phyloP scores from a whole-genome alignment of 2,888 invertebrate genomes.

The Palloptera scutellata region DNA sequence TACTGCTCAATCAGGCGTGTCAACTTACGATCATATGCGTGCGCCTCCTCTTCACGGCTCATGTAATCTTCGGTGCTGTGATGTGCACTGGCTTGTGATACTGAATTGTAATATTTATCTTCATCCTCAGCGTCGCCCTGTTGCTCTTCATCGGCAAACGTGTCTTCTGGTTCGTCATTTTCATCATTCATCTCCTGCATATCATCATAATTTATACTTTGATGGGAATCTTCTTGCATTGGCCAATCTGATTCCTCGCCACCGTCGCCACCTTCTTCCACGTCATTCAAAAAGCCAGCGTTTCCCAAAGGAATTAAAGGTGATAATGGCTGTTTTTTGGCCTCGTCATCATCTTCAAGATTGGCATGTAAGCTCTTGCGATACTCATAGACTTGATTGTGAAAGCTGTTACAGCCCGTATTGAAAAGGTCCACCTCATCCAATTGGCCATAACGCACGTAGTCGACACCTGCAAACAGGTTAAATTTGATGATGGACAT shows the following conservation, averaged over 20 bases:
- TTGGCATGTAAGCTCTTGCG: constrained; percentile 57
- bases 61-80: constrained; percentile 54
- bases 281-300: constrained; percentile 18
- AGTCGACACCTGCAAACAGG: constrained; percentile 55
- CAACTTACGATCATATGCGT: constrained; percentile 55
- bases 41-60: constrained; percentile 55
- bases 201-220: constrained; percentile 10
- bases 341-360: constrained; percentile 48
- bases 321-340: constrained; percentile 48
- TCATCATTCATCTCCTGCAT: constrained; percentile 29
- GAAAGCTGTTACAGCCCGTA: constrained; percentile 56
- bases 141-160: constrained; percentile 34
- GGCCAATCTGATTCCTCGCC: constrained; percentile 10
- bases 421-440: constrained; percentile 58
- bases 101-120: constrained; percentile 36
- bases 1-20: constrained; percentile 54
- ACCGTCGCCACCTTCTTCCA: constrained; percentile 30
- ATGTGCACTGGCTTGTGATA: constrained; percentile 24
- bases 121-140: constrained; percentile 34
- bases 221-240: constrained; percentile 12
- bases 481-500: constrained; percentile 22
- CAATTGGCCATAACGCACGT: constrained; percentile 58
- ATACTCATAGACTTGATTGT: constrained; percentile 59
- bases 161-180: constrained; percentile 38
- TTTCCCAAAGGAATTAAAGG: constrained; percentile 50